Percentiles rank a stretch among this genome's conserved stretches.
These are phyloP conservation scores for Abscondita cerata DNA, from an alignment of 2,888 invertebrate genomes.

Conservation along the genomic window DNA sequence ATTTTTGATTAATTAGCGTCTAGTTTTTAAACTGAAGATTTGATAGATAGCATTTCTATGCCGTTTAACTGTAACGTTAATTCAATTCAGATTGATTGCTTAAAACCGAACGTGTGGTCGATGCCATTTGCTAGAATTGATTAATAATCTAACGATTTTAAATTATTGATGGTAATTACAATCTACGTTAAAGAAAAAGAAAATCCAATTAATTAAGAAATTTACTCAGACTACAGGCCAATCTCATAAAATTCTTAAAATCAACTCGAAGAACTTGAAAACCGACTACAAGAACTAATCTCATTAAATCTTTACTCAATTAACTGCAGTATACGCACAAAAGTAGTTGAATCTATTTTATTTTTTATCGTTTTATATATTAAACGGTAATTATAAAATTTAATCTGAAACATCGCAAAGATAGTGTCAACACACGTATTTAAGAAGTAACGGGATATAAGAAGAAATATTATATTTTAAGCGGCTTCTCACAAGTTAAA, in stretches of 20 bases:
- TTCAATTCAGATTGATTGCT: neutral
- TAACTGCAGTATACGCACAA: neutral
- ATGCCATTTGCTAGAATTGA: neutral
- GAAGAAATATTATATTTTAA: no score
- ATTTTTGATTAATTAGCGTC: slow-evolving; percentile 5
- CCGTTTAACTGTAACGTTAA: neutral
- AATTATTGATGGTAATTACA: neutral
- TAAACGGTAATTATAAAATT: neutral
- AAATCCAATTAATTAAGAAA: neutral
- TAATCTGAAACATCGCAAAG: no score
- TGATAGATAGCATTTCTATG: neutral
- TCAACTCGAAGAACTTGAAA: neutral
- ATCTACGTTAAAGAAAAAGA: neutral
- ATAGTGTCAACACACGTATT: no score
- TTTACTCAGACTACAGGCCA: neutral
- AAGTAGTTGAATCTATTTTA: neutral
- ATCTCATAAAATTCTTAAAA: neutral
- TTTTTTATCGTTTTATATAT: neutral
- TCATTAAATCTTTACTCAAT: slow-evolving; percentile 13
- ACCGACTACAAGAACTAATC: neutral
- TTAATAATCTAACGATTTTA: neutral
- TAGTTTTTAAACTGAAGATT: neutral
- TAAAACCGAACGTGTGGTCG: slow-evolving; percentile 3
- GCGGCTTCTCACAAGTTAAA: no score
- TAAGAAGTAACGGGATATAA: no score